phyloP scores from a whole-genome alignment of 1,140 invertebrate genomes.

The Sesamia nonagrioides region DNA sequence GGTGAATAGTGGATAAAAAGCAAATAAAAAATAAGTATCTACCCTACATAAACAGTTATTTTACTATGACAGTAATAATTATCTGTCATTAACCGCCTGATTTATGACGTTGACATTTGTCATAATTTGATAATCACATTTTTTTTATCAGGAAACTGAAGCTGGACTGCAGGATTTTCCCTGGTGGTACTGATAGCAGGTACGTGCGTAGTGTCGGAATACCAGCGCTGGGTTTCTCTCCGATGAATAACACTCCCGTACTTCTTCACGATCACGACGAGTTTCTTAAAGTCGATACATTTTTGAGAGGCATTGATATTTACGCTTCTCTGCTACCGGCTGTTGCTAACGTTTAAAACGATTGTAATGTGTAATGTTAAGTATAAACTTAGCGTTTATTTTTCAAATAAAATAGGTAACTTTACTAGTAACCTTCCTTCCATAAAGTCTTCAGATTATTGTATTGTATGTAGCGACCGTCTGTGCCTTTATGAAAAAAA shows the following conservation, averaged over 20 bases:
- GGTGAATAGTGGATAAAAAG: no score
- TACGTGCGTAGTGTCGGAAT: slow-evolving; percentile 89
- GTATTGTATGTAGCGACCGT: slow-evolving; percentile 26
- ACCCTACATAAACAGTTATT: no score
- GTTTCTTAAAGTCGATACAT: slow-evolving; percentile 91
- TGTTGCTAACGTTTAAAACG: slow-evolving; percentile 86
- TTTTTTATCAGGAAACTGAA: slow-evolving; percentile 70
- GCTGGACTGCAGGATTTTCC: slow-evolving; percentile 76
- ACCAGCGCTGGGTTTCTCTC: slow-evolving; percentile 94
- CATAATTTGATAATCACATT: neutral
- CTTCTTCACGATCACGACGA: slow-evolving; percentile 94
- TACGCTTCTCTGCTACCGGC: slow-evolving; percentile 88
- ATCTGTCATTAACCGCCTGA: no score
- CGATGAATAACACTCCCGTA: slow-evolving; percentile 93
- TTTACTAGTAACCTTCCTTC: slow-evolving; percentile 31
- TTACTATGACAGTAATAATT: no score
- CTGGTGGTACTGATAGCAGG: slow-evolving; percentile 83
- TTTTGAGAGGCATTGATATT: slow-evolving; percentile 92
- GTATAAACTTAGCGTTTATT: neutral
- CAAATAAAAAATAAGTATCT: no score
- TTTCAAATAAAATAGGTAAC: neutral
- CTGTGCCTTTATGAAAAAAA: slow-evolving; percentile 39
- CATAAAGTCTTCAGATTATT: slow-evolving; percentile 29
- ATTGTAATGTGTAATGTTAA: slow-evolving; percentile 4
- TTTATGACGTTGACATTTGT: no score